Evolutionary conservation across 1,140 invertebrate species (phyloP), one percentile per base, ranked within the genome.

Genomic region (Heliconius eleuchia): DNA sequence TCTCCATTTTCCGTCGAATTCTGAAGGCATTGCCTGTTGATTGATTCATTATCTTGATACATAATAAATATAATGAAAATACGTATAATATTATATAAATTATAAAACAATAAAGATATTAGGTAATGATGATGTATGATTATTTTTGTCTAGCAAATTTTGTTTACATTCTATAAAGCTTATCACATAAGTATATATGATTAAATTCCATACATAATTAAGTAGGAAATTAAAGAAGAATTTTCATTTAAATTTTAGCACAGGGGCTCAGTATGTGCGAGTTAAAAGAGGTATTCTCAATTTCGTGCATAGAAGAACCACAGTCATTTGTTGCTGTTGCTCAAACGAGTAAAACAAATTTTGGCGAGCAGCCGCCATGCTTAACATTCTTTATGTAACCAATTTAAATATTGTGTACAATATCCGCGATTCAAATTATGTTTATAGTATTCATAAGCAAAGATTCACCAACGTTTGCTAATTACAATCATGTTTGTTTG

Each of bases 291-390:
- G 73, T 87, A 87, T 85, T 82, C 85, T 81, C 84, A 84, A 88
- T 86, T 90, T 89, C 83, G 80, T 84, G 80, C 82, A 84, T 83
- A 85, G 79, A 77, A 37, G 81, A 87, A 87, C 89, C 90, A 86
- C 90, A 90, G 83, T 85, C 85, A 91, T 90, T 89, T 89, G 86
- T 91, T 88, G 85, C 71, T 79, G 71, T 73, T 77, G 74, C 84
- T 80, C 76, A 85, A 87, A 90, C 88, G 85, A 88, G 85, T 84
- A 76, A 84, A 90, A 86, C 88, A 81, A 88, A 88, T 87, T 89
- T 87, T 80, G 79, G 75, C 82, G 82, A 80, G 74, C 80, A 72
- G 37, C 76, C 79, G 75, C 79, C 82, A 74, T 82, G 86, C 77
- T 87, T 87, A 85, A 89, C 88, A 90, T 90, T 89, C 90, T 88